phyloP scores from a whole-genome alignment of 2,113 vertebrate genomes.

The Perognathus longimembris region DNA sequence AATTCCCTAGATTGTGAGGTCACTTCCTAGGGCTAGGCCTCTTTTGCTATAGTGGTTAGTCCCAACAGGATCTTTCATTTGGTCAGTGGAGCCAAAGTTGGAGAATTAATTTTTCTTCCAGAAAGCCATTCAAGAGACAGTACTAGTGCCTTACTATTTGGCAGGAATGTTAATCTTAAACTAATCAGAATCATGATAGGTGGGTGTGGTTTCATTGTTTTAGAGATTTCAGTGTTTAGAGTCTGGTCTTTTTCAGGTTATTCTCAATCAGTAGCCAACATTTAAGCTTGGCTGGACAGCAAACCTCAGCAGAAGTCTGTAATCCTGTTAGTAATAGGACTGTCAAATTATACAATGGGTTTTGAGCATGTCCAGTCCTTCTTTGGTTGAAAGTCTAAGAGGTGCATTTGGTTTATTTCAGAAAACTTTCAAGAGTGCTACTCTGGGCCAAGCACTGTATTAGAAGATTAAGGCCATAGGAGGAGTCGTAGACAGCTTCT shows the following conservation, averaged over 20 bases:
- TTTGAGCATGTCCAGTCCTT: not conserved
- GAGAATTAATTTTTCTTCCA: not conserved
- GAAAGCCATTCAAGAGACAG: constrained; percentile 1
- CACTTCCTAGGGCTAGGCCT: not conserved
- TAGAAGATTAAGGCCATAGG: accelerated
- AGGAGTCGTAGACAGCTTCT: not conserved
- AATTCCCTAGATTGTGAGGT: not conserved
- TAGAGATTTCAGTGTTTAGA: not conserved
- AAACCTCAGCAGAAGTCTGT: not conserved
- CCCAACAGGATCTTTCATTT: not conserved
- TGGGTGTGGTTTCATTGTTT: not conserved
- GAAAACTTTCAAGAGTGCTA: not conserved
- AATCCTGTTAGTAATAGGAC: not conserved
- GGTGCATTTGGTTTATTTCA: not conserved
- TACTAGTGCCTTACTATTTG: not conserved
- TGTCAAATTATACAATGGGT: not conserved
- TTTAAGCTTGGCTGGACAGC: not conserved
- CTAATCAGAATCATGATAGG: not conserved
- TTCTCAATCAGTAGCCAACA: not conserved
- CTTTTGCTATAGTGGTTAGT: not conserved
- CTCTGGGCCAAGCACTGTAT: not conserved
- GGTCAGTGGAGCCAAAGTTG: not conserved
- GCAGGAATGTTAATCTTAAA: not conserved
- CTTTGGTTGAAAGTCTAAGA: not conserved
- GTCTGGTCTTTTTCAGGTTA: not conserved